Percentiles rank a stretch among this genome's conserved stretches.
phyloP scores from a whole-genome alignment of 2,888 invertebrate genomes.

The Encarsia formosa region DNA sequence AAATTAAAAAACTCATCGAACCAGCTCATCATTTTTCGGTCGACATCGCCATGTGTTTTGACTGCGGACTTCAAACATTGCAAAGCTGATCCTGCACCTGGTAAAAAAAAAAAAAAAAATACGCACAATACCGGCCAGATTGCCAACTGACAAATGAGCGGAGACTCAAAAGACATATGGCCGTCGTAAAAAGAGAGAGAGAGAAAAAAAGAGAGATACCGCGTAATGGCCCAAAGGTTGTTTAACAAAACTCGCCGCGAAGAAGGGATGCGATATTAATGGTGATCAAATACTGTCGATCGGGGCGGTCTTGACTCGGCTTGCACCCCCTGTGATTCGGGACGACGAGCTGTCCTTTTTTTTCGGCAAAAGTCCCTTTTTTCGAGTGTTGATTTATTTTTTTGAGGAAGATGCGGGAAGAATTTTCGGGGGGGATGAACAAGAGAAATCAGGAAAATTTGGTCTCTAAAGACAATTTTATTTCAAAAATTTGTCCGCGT shows the following conservation, averaged over 20 bases:
- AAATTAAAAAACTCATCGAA: no score
- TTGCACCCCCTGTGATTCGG: no score
- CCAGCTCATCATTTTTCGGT: slow-evolving; percentile 8
- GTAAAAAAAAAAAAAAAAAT: background rate
- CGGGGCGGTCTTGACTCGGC: no score
- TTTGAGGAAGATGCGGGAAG: no score
- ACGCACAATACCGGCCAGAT: slow-evolving; percentile 35
- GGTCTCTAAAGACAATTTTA: no score
- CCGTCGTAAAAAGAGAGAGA: slow-evolving; percentile 41
- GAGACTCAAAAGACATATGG: slow-evolving; percentile 45
- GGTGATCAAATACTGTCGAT: slow-evolving; percentile 51
- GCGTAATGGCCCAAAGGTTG: slow-evolving; percentile 9
- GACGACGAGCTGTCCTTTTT: no score
- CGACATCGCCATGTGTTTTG: slow-evolving; percentile 39
- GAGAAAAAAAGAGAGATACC: slow-evolving; percentile 13
- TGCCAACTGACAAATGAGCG: slow-evolving; percentile 49
- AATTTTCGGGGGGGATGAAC: no score
- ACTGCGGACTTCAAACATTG: slow-evolving; percentile 42
- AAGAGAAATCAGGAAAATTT: no score
- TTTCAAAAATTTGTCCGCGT: no score
- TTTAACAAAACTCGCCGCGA: slow-evolving; percentile 14
- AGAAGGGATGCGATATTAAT: slow-evolving; percentile 51
- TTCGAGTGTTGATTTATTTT: no score
- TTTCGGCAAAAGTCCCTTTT: no score
- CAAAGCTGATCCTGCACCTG: background rate